Conservation (phyloP, 92 coral and sea anemone genomes). For the Palythoa heliodiscus region DNA sequence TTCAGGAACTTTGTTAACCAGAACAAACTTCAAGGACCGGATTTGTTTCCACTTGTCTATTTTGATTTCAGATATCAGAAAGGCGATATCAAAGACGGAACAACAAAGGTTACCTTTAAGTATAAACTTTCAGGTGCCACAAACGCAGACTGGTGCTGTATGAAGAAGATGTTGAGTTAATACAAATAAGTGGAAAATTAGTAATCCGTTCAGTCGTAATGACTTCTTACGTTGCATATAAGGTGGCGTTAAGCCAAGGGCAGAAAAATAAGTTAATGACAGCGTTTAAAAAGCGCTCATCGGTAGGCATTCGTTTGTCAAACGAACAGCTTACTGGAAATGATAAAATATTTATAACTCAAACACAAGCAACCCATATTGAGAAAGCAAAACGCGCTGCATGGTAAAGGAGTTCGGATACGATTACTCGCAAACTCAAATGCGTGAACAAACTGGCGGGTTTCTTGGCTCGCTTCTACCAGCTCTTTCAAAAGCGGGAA, state of each 20-base stretch:
- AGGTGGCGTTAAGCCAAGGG: neutral
- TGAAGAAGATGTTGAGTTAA: slow-evolving; percentile 8
- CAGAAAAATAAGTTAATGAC: too few species aligned
- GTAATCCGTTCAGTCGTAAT: neutral
- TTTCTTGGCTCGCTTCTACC: neutral
- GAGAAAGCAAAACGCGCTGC: neutral
- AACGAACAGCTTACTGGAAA: too few species aligned
- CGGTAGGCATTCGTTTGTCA: too few species aligned
- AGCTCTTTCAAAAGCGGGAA: neutral
- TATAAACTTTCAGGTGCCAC: slow-evolving; percentile 5
- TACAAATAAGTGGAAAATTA: neutral
- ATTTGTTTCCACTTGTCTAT: neutral
- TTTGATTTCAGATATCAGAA: slow-evolving; percentile 7
- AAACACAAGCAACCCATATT: neutral
- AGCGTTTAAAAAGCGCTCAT: too few species aligned
- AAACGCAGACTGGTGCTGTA: neutral
- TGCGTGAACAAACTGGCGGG: neutral
- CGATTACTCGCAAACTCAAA: neutral
- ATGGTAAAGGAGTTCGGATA: too few species aligned
- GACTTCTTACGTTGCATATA: neutral
- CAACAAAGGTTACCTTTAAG: slow-evolving; percentile 4
- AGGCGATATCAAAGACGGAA: neutral
- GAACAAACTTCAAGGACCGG: neutral
- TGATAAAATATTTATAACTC: neutral
- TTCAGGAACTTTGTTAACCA: neutral